Base-by-base conservation (phyloP, 1,140 invertebrate species). In the Neuroterus valhalla region DNA sequence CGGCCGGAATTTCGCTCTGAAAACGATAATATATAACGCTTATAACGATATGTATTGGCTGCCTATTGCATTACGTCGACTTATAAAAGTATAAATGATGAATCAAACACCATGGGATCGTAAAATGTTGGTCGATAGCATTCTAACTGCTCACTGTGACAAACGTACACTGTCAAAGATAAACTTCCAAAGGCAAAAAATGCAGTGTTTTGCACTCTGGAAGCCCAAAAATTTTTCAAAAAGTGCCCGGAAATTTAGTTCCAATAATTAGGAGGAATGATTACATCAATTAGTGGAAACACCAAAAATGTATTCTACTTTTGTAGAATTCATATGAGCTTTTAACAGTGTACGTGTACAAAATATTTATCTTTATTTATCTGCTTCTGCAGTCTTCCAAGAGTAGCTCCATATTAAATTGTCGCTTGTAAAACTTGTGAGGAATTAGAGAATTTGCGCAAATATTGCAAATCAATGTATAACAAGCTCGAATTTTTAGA, bases 401-500 rank as follows among this genome's bases (percentile, higher is more conserved):
- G 26, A 15, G 26, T 62, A 62, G 55, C 14, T 50, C 71, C 21
- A 70, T 44, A 46, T 62, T 14, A 68, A 38, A 23, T 5, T 68
- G 68, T 31, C 72, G 67, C 31, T 21, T 23, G 43, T 48, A 48
- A 42, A 73, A 72, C 15, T 68, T 11, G n/a, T 21, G 23, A 15
- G 19, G 12, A 67, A 15, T 23, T 50, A 19, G 70, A 31, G 38
- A 68, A 26, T 48, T 50, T 17, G 31, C 66, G 55, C 48, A 48
- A 45, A 48, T 55, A 77, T 62, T 74, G 23, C 72, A 44, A 50
- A 70, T 45, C 15, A 48, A 77, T 76, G 71, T 72, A 74, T 68
- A 70, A 73, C 71, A 31, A 67, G 71, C 48, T 67, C 68, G 70
- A 38, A 23, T 76, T 75, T 76, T 46, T 52, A 76, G 52, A 52